Conservation (phyloP, 2,797 vertebrate species). For the Podarcis lilfordi region DNA sequence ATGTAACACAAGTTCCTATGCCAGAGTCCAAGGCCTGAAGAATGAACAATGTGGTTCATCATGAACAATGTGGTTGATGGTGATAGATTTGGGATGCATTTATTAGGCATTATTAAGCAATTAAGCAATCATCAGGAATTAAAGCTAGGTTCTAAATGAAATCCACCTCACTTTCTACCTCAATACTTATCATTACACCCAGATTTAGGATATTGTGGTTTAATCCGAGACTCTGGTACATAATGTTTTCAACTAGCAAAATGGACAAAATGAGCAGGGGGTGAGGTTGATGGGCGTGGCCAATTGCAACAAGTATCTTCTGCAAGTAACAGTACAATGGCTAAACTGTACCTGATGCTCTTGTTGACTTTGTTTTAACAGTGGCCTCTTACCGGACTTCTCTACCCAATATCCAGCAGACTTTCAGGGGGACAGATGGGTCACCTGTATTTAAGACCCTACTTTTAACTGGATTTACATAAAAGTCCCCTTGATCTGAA, state of each 20-base stretch:
- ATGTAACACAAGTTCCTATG: background rate
- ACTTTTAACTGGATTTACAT: background rate
- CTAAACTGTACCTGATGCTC: background rate
- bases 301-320: background rate
- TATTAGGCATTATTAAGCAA: conserved; percentile 23
- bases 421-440: background rate
- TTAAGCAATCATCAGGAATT: conserved; percentile 62
- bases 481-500: background rate
- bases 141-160: conserved; percentile 70
- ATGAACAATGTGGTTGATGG: conserved; percentile 61
- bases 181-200: no score
- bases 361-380: background rate
- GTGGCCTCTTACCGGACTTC: background rate
- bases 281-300: no score
- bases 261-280: background rate
- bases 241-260: background rate
- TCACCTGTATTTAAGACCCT: background rate
- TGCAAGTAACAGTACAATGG: background rate
- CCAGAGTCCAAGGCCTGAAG: conserved; percentile 39
- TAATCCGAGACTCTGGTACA: background rate
- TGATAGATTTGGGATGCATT: conserved; percentile 63
- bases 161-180: conserved; percentile 21
- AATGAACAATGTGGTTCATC: conserved; percentile 60
- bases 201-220: background rate
- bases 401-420: background rate